Evolutionary conservation across 1,140 invertebrate genomes (phyloP).

Genomic region (Drosophila lacertosa): DNA sequence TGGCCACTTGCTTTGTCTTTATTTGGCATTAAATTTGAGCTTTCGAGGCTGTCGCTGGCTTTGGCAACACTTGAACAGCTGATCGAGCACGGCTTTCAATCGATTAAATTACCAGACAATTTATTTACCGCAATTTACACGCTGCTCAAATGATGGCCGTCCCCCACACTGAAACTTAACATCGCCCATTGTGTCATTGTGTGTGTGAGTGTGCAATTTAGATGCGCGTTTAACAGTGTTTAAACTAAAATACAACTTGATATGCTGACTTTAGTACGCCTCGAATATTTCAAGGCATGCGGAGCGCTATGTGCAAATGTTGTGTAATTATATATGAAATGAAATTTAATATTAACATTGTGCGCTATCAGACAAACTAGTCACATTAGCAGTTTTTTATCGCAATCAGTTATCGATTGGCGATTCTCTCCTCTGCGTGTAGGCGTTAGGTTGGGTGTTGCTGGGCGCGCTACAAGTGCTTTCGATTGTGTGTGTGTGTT

Average conservation of each 20-base stretch:
- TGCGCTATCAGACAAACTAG: slow-evolving; percentile 1
- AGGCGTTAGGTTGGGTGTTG: slow-evolving; percentile 14
- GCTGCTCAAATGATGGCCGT: slow-evolving; percentile 12
- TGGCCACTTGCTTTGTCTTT: slow-evolving; percentile 44
- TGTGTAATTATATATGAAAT: slow-evolving; percentile 18
- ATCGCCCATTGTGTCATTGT: slow-evolving; percentile 16
- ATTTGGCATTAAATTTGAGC: slow-evolving; percentile 47
- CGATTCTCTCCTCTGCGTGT: neutral
- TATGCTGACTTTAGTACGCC: slow-evolving; percentile 18
- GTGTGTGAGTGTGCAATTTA: slow-evolving; percentile 9
- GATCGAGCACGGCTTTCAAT: slow-evolving; percentile 30
- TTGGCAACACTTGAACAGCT: slow-evolving; percentile 35
- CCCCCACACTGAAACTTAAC: neutral
- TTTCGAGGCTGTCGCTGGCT: slow-evolving; percentile 28
- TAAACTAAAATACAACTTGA: slow-evolving; percentile 24
- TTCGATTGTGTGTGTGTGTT: slow-evolving; percentile 1
- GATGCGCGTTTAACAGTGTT: slow-evolving; percentile 5
- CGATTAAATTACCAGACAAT: slow-evolving; percentile 39
- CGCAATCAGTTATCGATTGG: slow-evolving; percentile 18
- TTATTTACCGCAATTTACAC: slow-evolving; percentile 46
- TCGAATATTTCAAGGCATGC: slow-evolving; percentile 25
- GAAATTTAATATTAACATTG: slow-evolving; percentile 22
- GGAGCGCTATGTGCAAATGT: neutral
- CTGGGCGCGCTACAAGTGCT: slow-evolving; percentile 4
- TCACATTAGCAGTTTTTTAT: slow-evolving; percentile 13